Conservation (phyloP, 2,113 vertebrate genomes). For the Phylloscopus trochiloides region DNA sequence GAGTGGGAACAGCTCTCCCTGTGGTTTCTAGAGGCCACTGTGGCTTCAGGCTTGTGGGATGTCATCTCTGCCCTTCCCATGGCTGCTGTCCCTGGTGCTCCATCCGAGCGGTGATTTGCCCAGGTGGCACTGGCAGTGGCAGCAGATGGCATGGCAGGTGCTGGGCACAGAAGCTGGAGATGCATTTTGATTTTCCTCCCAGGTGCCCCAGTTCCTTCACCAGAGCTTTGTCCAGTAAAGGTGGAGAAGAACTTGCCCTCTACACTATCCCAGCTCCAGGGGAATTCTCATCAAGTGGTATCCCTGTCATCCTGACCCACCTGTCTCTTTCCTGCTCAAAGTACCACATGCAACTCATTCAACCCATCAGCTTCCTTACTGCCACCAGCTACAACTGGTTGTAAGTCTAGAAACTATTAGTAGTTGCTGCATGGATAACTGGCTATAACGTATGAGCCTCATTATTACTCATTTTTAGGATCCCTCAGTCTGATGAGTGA, state of each 20-base stretch:
- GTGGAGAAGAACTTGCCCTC: neutral
- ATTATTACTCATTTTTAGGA: neutral
- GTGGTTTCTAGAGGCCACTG: neutral
- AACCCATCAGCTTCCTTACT: neutral
- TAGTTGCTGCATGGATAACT: neutral
- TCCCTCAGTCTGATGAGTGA: neutral
- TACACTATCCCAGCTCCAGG: neutral
- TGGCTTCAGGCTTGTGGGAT: neutral
- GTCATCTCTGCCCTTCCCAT: neutral
- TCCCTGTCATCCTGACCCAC: neutral
- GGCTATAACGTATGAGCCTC: neutral
- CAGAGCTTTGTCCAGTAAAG: neutral
- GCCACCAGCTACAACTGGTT: neutral
- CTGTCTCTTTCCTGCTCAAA: neutral
- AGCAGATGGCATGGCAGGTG: conserved; percentile 59
- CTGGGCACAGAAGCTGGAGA: neutral
- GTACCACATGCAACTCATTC: neutral
- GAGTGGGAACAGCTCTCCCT: neutral
- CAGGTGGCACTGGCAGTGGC: conserved; percentile 37
- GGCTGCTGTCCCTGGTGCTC: neutral
- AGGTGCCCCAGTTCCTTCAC: conserved; percentile 3
- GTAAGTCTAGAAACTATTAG: neutral
- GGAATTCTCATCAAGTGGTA: neutral
- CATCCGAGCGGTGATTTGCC: neutral
- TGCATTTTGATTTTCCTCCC: neutral